A percentile compares a stretch with the other conserved stretches of the same genome.
phyloP scores from a whole-genome alignment of 2,113 vertebrate genomes.

The Mobula hypostoma region DNA sequence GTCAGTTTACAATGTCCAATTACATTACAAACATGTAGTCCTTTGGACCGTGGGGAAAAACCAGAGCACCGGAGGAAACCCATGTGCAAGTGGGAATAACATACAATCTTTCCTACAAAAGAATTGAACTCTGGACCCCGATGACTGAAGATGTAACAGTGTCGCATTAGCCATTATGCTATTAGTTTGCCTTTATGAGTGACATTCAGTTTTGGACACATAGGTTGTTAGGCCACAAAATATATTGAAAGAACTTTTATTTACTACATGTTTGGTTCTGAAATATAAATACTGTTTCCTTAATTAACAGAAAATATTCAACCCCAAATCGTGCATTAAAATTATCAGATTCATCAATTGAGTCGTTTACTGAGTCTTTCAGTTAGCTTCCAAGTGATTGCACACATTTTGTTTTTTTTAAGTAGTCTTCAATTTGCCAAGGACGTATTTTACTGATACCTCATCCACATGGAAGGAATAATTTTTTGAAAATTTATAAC shows the following conservation, averaged over 20 bases:
- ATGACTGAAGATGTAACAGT: no score
- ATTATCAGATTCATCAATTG: not conserved
- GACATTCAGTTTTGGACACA: no score
- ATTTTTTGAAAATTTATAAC: not conserved
- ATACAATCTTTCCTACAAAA: no score
- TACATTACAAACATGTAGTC: no score
- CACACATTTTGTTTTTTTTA: not conserved
- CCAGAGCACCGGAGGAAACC: no score
- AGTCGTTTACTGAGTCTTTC: not conserved
- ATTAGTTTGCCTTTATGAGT: no score
- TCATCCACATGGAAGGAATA: not conserved
- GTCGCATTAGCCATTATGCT: no score
- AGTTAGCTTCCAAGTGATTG: not conserved
- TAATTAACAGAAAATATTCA: not conserved
- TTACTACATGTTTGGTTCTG: not conserved
- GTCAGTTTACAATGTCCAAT: no score
- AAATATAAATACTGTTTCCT: not conserved
- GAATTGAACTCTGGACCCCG: no score
- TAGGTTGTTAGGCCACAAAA: not conserved
- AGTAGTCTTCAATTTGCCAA: not conserved
- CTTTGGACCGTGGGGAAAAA: no score
- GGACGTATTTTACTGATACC: not conserved
- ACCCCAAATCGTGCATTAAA: not conserved
- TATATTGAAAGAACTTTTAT: not conserved
- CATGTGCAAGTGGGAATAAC: no score